phyloP scores from a whole-genome alignment of 2,113 vertebrate species.

The Smithornis capensis region DNA sequence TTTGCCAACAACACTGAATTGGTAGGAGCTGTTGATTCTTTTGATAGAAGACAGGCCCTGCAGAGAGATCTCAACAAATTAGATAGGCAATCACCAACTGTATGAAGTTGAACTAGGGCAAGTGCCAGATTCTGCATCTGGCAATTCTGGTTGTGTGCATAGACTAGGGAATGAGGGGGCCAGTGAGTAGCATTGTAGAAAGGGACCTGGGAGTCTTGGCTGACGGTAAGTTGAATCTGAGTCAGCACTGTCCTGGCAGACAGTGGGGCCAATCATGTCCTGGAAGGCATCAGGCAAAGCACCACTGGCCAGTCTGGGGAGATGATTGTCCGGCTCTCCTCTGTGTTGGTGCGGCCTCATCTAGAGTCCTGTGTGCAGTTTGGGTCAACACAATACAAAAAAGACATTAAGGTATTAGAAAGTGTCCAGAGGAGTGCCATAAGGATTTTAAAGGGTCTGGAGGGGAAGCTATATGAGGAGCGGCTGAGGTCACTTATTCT shows the following conservation, averaged over 20 bases:
- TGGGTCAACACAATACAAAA: neutral
- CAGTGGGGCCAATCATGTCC: rapidly evolving
- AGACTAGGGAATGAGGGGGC: neutral
- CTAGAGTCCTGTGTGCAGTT: rapidly evolving
- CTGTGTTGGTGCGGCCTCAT: rapidly evolving
- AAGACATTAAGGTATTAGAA: neutral
- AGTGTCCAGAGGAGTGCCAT: neutral
- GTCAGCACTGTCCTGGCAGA: neutral
- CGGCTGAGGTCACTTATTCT: neutral
- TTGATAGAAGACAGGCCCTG: neutral
- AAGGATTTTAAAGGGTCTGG: neutral
- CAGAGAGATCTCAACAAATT: neutral
- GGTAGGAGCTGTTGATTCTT: neutral
- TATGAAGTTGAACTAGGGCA: rapidly evolving
- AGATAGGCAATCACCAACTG: neutral
- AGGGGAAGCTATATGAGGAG: rapidly evolving
- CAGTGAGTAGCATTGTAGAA: neutral
- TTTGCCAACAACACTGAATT: neutral
- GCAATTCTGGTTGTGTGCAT: neutral
- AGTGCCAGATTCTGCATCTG: neutral
- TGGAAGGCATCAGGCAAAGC: neutral
- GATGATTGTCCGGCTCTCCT: neutral
- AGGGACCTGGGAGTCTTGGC: neutral
- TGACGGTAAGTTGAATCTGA: neutral
- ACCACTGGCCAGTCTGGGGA: rapidly evolving